Evolutionary conservation across 2,888 invertebrate species (phyloP), one percentile per base, ranked within the genome.

Genomic region (Epiperipatus broadwayi): DNA sequence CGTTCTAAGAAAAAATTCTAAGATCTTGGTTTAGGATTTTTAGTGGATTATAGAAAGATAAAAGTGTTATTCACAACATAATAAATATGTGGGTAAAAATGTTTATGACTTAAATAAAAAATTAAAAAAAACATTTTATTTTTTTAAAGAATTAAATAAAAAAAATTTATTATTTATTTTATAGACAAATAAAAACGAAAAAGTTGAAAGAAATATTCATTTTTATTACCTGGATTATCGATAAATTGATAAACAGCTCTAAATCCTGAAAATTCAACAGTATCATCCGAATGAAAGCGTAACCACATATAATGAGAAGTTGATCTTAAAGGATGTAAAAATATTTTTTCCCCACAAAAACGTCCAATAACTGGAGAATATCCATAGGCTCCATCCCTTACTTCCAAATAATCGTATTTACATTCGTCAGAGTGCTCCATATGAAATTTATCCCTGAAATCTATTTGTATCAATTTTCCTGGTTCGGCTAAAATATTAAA

Each of bases 351-450:
- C 38, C 78, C 79, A 53, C 81, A 83, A 55, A 64, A 76, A 48
- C 65, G 68, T n/a, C 71, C 70, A 44, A 75, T 59, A 44, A 66
- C 58, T 43, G 67, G 66, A 44, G 74, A 73, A 60, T 72, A 79
- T 5, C 78, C 79, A 52, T 77, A 73, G 33, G 72, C 72, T 2
- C 84, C 83, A 55, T 84, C 79, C 39, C 80, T 69, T 39, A 83
- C 71, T 61, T 81, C 80, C 47, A 83, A 64, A 58, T 66, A 78
- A 62, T 84, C 84, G 61, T 75, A 77, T 57, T 70, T 69, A 58
- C 83, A 84, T 40, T 66, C 65, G 25, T 69, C 66, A 25, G 67
- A 65, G 8, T 63, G 60, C 55, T 81, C 81, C 47, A 83, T 65
- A 47, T 72, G 64, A 60, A 83, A 83, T 49, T 68, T 68, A 55